Conservation (phyloP, 2,113 vertebrate species). For the Merops nubicus region DNA sequence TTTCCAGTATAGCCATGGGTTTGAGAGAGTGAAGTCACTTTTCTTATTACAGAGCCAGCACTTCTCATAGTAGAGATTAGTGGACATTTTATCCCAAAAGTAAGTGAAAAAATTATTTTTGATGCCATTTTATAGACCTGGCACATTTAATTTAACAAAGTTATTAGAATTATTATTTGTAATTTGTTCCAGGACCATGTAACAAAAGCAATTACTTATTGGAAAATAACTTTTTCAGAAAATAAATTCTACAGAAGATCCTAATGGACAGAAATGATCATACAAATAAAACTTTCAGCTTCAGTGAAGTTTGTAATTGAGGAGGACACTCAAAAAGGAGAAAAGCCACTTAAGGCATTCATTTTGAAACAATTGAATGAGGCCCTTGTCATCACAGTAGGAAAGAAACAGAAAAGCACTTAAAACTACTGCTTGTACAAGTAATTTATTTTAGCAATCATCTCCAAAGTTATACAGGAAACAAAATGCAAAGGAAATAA, state of each 20-base stretch:
- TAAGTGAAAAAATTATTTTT: not conserved
- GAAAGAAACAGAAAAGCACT: slow-evolving; percentile 64
- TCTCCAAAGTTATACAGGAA: slow-evolving; percentile 68
- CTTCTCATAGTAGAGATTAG: not conserved
- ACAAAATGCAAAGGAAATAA: slow-evolving; percentile 69
- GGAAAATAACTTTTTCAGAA: not conserved
- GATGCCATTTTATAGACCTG: not conserved
- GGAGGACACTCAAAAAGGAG: slow-evolving; percentile 28
- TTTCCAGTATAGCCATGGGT: not conserved
- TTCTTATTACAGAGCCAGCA: not conserved
- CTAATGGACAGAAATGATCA: not conserved
- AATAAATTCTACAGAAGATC: not conserved
- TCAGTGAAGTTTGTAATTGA: slow-evolving; percentile 26
- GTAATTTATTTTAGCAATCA: slow-evolving; percentile 70
- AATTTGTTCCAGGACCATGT: not conserved
- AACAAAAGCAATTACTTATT: not conserved
- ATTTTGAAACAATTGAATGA: slow-evolving; percentile 70
- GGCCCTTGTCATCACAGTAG: slow-evolving; percentile 64
- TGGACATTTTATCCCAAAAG: not conserved
- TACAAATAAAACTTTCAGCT: slow-evolving; percentile 41
- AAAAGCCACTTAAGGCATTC: slow-evolving; percentile 54
- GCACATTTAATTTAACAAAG: not conserved
- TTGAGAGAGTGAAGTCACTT: not conserved
- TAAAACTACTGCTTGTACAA: slow-evolving; percentile 53
- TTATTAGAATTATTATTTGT: not conserved